Conservation (phyloP, 2,888 invertebrate genomes). For the Nebria brevicollis region DNA sequence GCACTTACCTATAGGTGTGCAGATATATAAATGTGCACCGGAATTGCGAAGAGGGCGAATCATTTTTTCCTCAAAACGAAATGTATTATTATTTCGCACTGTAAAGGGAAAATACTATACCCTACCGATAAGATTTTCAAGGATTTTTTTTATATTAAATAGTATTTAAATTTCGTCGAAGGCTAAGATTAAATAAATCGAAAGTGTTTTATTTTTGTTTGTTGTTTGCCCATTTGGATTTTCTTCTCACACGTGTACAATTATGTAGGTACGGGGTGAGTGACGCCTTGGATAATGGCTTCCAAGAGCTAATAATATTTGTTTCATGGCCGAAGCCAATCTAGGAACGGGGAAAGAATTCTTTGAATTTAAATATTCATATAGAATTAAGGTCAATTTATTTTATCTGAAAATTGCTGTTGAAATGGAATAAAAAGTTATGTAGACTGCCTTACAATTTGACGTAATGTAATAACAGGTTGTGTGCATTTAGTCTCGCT, state of each 20-base stretch:
- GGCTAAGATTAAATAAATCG: neutral
- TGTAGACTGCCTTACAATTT: slow-evolving; percentile 55
- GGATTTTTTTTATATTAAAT: neutral
- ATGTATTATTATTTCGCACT: slow-evolving; percentile 45
- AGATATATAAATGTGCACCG: neutral
- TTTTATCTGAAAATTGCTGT: slow-evolving; percentile 53
- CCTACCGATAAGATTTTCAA: slow-evolving; percentile 26
- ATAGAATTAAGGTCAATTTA: slow-evolving; percentile 49
- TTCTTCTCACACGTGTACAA: neutral
- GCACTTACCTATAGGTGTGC: slow-evolving; percentile 32
- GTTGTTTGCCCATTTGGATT: neutral
- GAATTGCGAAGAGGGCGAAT: slow-evolving; percentile 6
- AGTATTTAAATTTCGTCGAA: neutral
- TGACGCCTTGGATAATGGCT: neutral
- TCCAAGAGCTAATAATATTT: neutral
- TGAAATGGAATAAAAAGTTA: slow-evolving; percentile 51
- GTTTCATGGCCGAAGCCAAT: slow-evolving; percentile 12
- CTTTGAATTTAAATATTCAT: slow-evolving; percentile 49
- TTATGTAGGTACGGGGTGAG: neutral
- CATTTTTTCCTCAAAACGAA: slow-evolving; percentile 38
- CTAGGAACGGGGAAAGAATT: slow-evolving; percentile 28
- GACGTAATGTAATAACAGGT: slow-evolving; percentile 60
- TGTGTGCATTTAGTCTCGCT: slow-evolving; percentile 55
- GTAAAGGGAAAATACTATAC: slow-evolving; percentile 37
- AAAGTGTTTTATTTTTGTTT: neutral